Evolutionary conservation across 2,113 vertebrate genomes (phyloP).

Genomic region (Casuarius casuarius): DNA sequence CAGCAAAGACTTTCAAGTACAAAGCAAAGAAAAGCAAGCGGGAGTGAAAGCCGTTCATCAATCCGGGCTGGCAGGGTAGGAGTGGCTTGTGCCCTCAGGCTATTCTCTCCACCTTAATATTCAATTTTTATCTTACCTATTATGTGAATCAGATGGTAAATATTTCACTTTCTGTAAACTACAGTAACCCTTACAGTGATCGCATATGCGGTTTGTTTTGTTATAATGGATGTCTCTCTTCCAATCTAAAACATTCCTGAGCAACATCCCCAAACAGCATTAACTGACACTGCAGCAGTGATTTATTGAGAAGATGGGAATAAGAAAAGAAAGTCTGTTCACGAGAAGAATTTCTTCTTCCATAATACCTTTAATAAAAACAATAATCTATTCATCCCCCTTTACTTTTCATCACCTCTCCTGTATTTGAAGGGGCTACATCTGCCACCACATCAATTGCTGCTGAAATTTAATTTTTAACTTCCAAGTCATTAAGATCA

Average conservation of each 20-base stretch:
- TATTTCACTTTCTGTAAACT: constrained; percentile 54
- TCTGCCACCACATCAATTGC: constrained; percentile 49
- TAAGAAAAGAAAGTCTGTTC: constrained; percentile 26
- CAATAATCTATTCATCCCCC: constrained; percentile 27
- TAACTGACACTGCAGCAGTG: background rate
- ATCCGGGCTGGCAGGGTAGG: background rate
- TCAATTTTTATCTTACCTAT: constrained; percentile 32
- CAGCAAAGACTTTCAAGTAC: constrained; percentile 64
- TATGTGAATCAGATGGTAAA: constrained; percentile 49
- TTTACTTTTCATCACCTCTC: constrained; percentile 50
- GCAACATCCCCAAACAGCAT: background rate
- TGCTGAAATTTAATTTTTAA: constrained; percentile 28
- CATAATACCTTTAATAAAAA: constrained; percentile 38
- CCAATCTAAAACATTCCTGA: constrained; percentile 2
- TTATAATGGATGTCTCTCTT: background rate
- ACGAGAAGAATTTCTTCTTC: constrained; percentile 26
- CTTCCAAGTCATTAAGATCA: constrained; percentile 26
- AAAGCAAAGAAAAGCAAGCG: constrained; percentile 27
- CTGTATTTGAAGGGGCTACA: constrained; percentile 19
- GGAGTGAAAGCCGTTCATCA: background rate
- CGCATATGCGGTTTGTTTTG: background rate
- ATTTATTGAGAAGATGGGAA: constrained; percentile 36
- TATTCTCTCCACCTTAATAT: constrained; percentile 12
- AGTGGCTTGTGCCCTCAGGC: background rate
- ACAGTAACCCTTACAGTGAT: background rate